Percentiles rank a stretch among this genome's conserved stretches.
Conservation (phyloP, 1,140 invertebrate genomes). For the Coelopa frigida region DNA sequence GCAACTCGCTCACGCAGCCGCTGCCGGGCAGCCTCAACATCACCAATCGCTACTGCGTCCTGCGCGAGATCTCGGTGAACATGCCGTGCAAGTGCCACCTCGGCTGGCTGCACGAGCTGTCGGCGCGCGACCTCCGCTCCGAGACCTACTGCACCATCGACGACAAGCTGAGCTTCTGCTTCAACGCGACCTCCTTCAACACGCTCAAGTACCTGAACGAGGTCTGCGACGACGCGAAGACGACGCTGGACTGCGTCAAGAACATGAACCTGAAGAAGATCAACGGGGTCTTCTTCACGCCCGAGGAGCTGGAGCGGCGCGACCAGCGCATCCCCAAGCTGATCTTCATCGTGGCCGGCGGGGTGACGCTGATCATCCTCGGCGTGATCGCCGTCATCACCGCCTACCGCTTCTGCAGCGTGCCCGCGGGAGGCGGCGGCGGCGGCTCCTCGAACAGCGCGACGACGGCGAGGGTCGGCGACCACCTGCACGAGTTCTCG, state of each 20-base stretch:
- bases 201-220: conserved; percentile 23
- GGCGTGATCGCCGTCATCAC: conserved; percentile 2
- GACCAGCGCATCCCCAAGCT: conserved; percentile 4
- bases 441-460: background rate
- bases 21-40: conserved; percentile 29
- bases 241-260: conserved; percentile 19
- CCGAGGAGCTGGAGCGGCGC: conserved; percentile 14
- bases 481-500: conserved; percentile 16
- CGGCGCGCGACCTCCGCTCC: conserved; percentile 29
- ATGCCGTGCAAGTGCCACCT: conserved; percentile 24
- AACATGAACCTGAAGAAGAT: conserved; percentile 15
- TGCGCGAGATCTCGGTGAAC: conserved; percentile 21
- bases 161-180: conserved; percentile 18
- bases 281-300: conserved; percentile 18
- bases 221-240: conserved; percentile 23
- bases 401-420: conserved; percentile 2
- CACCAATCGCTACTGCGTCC: conserved; percentile 19
- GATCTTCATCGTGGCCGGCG: conserved; percentile 7
- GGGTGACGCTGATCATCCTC: conserved; percentile 2
- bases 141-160: conserved; percentile 27
- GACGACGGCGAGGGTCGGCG: background rate
- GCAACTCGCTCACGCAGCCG: conserved; percentile 25
- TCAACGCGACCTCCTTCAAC: conserved; percentile 28
- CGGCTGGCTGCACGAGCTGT: conserved; percentile 18
- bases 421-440: background rate